Evolutionary conservation across 2,797 vertebrate genomes (phyloP).

Genomic region (Ataeniobius toweri): DNA sequence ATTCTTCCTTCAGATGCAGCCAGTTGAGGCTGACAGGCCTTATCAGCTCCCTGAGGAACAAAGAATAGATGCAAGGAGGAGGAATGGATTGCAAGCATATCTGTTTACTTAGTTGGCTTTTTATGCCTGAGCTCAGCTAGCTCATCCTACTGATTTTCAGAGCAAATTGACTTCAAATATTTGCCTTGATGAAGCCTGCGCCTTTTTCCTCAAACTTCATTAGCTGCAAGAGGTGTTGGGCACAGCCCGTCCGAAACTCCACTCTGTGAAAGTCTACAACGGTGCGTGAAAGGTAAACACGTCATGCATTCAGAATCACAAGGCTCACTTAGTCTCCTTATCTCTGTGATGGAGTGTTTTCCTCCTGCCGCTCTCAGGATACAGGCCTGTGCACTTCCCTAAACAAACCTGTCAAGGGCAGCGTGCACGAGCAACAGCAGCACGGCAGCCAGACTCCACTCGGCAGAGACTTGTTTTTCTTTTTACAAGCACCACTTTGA

Average conservation of each 20-base stretch:
- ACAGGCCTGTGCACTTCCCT: constrained; percentile 67
- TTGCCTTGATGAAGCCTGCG: constrained; percentile 58
- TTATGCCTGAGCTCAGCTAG: constrained; percentile 50
- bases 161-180: constrained; percentile 72
- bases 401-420: constrained; percentile 68
- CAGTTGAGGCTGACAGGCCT: constrained; percentile 41
- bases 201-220: constrained; percentile 68
- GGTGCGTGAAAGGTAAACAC: constrained; percentile 78
- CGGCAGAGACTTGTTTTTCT: constrained; percentile 42
- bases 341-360: constrained; percentile 74
- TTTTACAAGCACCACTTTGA: constrained; percentile 64
- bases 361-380: constrained; percentile 67
- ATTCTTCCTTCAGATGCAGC: constrained; percentile 34
- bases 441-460: constrained; percentile 35
- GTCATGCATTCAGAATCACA: constrained; percentile 68
- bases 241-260: constrained; percentile 30
- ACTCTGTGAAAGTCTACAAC: constrained; percentile 68
- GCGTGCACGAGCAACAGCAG: constrained; percentile 59
- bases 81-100: constrained; percentile 31
- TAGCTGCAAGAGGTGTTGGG: constrained; percentile 42
- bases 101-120: constrained; percentile 45
- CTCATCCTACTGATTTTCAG: constrained; percentile 52
- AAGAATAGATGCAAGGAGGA: constrained; percentile 18
- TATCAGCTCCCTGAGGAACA: constrained; percentile 52
- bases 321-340: constrained; percentile 78